phyloP scores from a whole-genome alignment of 2,113 vertebrate genomes.

The Naja naja region DNA sequence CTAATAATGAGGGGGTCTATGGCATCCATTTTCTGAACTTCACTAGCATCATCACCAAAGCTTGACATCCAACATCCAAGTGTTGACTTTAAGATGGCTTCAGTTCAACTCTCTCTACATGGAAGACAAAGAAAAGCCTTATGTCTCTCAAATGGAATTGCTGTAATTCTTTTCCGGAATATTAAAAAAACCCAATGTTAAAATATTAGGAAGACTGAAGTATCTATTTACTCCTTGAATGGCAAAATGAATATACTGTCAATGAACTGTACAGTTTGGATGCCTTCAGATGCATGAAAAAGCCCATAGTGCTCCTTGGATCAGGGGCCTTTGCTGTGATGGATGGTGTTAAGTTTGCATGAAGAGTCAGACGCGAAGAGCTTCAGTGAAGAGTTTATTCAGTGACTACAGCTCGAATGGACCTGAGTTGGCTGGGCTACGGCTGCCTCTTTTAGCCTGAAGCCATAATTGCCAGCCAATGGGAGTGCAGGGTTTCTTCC shows the following conservation, averaged over 20 bases:
- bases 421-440: no score
- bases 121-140: background rate
- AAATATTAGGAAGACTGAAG: background rate
- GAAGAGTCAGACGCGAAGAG: no score
- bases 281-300: background rate
- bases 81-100: background rate
- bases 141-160: background rate
- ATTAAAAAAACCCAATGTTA: background rate
- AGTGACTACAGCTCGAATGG: no score
- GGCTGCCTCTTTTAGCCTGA: no score
- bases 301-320: background rate
- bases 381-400: no score
- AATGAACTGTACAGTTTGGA: background rate
- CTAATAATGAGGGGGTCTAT: background rate
- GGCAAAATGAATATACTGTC: background rate
- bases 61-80: background rate
- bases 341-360: no score
- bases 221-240: background rate
- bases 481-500: no score
- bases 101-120: background rate
- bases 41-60: background rate
- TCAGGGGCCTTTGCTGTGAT: conserved; percentile 1
- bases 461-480: no score
- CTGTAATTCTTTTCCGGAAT: background rate
- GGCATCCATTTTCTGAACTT: background rate